phyloP scores from a whole-genome alignment of 2,797 vertebrate genomes.

The Cichlasoma orientale region DNA sequence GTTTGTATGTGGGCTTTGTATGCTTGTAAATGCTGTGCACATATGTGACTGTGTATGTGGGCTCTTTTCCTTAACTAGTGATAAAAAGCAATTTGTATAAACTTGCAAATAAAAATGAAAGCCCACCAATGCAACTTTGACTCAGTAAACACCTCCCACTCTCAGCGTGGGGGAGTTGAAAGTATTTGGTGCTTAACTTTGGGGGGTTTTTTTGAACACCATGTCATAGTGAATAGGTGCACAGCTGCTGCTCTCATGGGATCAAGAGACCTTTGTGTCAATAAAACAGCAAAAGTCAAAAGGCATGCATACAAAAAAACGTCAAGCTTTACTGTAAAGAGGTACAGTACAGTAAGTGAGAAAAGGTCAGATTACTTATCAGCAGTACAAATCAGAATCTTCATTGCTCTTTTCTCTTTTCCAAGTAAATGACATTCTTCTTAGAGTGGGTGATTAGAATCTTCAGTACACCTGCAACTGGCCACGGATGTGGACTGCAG shows the following conservation, averaged over 20 bases:
- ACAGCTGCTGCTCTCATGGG: background rate
- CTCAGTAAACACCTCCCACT: conserved; percentile 59
- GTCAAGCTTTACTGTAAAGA: conserved; percentile 31
- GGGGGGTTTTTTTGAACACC: conserved; percentile 27
- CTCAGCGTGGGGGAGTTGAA: conserved; percentile 53
- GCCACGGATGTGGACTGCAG: conserved; percentile 15
- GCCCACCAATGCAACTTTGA: conserved; percentile 54
- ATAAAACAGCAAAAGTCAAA: conserved; percentile 32
- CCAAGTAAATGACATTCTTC: background rate
- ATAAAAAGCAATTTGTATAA: conserved; percentile 24
- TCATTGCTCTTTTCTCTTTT: conserved; percentile 3
- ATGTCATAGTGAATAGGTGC: conserved; percentile 17
- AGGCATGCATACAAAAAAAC: background rate
- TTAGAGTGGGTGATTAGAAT: background rate
- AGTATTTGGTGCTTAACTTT: conserved; percentile 37
- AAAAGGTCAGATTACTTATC: conserved; percentile 29
- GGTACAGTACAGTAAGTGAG: background rate
- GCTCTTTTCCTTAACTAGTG: conserved; percentile 10
- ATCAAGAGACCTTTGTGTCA: conserved; percentile 7
- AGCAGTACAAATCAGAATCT: conserved; percentile 5
- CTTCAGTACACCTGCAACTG: background rate
- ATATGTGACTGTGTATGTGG: background rate
- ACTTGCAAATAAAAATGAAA: conserved; percentile 43
- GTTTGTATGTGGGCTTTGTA: background rate
- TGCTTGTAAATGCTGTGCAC: conserved; percentile 12